Evolutionary conservation across 2,888 invertebrate genomes (phyloP).

Genomic region (Drosophila aldrichi): DNA sequence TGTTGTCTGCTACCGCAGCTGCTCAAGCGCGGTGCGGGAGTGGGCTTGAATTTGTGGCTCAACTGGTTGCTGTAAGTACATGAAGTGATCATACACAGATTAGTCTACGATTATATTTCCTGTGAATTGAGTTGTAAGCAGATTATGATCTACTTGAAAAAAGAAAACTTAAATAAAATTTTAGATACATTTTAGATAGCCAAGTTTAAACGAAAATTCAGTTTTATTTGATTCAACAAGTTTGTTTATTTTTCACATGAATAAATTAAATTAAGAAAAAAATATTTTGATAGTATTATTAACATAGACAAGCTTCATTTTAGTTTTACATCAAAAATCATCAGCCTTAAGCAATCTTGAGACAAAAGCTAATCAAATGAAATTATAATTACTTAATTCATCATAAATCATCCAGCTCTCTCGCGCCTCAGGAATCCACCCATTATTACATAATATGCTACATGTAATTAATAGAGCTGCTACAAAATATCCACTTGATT

Average conservation of each 20-base stretch:
- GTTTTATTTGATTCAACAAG: no score
- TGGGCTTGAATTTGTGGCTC: slow-evolving; percentile 59
- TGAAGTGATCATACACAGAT: background rate
- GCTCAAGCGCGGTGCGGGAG: slow-evolving; percentile 51
- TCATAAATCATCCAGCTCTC: slow-evolving; percentile 9
- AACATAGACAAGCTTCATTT: background rate
- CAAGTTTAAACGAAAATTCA: no score
- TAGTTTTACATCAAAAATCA: background rate
- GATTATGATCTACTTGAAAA: background rate
- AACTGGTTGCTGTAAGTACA: slow-evolving; percentile 27
- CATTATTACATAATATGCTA: slow-evolving; percentile 10
- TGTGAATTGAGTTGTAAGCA: background rate
- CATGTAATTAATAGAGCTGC: slow-evolving; percentile 10
- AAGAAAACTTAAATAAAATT: background rate
- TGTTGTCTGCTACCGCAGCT: slow-evolving; percentile 40
- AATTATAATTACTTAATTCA: slow-evolving; percentile 3
- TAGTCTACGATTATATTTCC: background rate
- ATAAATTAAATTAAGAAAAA: background rate
- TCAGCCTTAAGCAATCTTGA: background rate
- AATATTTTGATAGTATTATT: background rate
- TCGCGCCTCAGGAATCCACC: background rate
- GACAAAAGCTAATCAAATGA: background rate
- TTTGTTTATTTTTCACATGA: background rate
- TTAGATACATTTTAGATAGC: background rate
- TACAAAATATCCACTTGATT: background rate